phyloP scores from a whole-genome alignment of 2,797 vertebrate species.

The Cetoscarus ocellatus region DNA sequence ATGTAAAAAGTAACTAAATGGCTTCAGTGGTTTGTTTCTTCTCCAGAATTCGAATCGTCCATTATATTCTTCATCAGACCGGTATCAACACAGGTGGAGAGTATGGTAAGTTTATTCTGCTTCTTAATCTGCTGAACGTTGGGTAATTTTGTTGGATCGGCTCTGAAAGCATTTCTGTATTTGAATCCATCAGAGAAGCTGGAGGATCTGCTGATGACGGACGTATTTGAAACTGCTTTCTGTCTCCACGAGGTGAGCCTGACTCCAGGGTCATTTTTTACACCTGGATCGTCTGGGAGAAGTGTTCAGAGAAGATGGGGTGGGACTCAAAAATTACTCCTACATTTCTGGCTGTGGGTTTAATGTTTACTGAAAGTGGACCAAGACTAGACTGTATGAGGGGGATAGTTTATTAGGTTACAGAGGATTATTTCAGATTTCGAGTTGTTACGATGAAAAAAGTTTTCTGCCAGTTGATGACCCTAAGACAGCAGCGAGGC shows the following conservation, averaged over 20 bases:
- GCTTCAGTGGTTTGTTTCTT: background rate
- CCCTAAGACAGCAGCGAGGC: too few species aligned
- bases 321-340: too few species aligned
- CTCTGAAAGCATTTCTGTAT: background rate
- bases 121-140: background rate
- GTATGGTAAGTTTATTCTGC: constrained; percentile 2
- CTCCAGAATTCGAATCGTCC: constrained; percentile 88
- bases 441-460: too few species aligned
- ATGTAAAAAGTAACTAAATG: background rate
- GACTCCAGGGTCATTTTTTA: background rate
- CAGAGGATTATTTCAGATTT: too few species aligned
- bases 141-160: background rate
- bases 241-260: constrained; percentile 90
- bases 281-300: too few species aligned
- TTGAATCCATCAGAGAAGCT: constrained; percentile 82
- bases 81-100: constrained; percentile 78
- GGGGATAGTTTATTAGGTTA: too few species aligned
- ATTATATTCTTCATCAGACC: constrained; percentile 85
- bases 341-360: too few species aligned
- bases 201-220: constrained; percentile 72
- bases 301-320: too few species aligned
- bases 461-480: too few species aligned
- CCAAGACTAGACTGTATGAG: too few species aligned
- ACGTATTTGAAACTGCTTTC: constrained; percentile 89
- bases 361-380: too few species aligned